Base-by-base conservation (phyloP, 1,140 invertebrate genomes). In the Coelopa frigida region DNA sequence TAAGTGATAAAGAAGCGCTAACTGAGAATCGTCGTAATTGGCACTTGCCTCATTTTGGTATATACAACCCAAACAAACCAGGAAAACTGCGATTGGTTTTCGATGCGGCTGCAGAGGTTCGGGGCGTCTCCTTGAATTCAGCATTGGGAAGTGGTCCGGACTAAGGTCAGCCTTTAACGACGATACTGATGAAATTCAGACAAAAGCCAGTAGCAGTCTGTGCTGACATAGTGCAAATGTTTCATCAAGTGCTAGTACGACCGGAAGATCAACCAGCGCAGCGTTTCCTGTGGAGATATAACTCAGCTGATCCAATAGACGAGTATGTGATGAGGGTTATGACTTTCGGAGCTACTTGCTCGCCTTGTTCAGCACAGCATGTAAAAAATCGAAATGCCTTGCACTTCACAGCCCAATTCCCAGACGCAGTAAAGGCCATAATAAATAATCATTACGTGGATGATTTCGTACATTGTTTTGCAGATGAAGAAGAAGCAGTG, bases 381-480 rank as follows among this genome's bases (percentile, higher is more conserved):
- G 35, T 49, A 20, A 50, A 33, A 41, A 50, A 48, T 21, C 10
- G 11, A 17, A 69, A 69, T 38, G 64, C 59, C 1, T 6, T 42
- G 17, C 26, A 47, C 7, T 61, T 55, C 45, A 20, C 23, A 11
- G 33, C 44, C 17, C 5, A 14, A 4, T 44, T 23, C n/a, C 58
- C 60, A 0, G 5, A 35, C 12, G 61, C 67, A 2, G 58, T 52
- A 11, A 12, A 55, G 0, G 60, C 58, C 0, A 58, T 72, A 6
- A 14, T 36, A 1, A 12, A 58, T 6, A 46, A 50, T 20, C 59
- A 61, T 36, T 70, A 70, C 38, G 65, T 68, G 53, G 66, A 70
- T 46, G 70, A 69, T 43, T 69, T 61, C 40, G 51, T 70, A 6
- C 59, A 65, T 40, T 59, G 59, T 44, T 38, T 52, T 5, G 46